Evolutionary conservation across 2,888 invertebrate species (phyloP), one percentile per base, ranked within the genome.

Genomic region (Hyles lineata): DNA sequence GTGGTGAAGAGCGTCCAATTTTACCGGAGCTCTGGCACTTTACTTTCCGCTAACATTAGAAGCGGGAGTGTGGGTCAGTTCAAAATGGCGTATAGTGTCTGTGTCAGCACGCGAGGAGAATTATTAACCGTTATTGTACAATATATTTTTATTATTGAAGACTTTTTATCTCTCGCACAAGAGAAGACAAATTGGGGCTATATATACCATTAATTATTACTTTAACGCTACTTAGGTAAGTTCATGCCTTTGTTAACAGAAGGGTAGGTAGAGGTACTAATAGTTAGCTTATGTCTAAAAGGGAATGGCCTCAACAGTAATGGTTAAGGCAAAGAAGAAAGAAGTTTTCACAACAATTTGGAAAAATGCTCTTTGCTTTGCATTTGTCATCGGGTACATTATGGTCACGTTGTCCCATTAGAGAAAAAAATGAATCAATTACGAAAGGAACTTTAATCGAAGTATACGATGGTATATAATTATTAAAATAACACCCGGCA

Each of bases 81-180:
- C 11, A 67, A 67, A 67, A 50, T 67, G 67, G 50, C 17, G 11
- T 17, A 17, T n/a, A 23, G 43, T 15, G 21, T 23, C 21, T 23
- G 23, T 67, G 67, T 50, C 50, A 43, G 67, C 43, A 43, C 67
- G 67, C 67, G 67, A 67, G 23, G 15, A 50, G 67, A 67, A 67
- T 67, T 67, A 23, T 67, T 43, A 67, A 67, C 6, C 43, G 23
- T 23, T 67, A 50, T 67, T 67, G 15, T 35, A 21, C 32, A 67
- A 67, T 50, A 67, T 43, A 17, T 35, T 62, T 62, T 62, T 62
- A 32, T 67, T 67, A 50, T 50, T 17, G 63, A 67, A 43, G 67
- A 50, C 23, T 67, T 67, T 67, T 32, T 19, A n/a, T n/a, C 19
- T 6, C 19, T 32, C 1, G 19, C n/a, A 32, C 61, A 17, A 32